Evolutionary conservation across 2,797 vertebrate genomes (phyloP), one percentile per base, ranked within the genome.

Genomic region (Lophura swinhoii): DNA sequence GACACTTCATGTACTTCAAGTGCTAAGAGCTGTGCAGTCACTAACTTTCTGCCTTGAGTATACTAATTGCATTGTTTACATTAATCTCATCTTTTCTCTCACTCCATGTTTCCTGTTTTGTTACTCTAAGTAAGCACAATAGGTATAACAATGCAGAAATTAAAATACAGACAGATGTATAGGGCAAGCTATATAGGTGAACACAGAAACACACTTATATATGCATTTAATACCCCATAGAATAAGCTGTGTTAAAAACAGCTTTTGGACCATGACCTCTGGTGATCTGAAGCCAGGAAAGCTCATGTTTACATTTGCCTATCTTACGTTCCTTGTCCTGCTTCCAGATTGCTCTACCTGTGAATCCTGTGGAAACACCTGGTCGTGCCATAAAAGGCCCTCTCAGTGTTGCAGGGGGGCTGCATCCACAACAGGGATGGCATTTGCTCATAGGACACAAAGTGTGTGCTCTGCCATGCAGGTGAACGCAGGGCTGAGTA

Each of bases 231-330:
- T 48, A 48, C 1, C 8, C 6, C 9, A 24, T 15, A 29, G 44
- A 84, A 87, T 21, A 79, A 88, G 55, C 1, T 18, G 12, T 26
- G 24, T 39, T 68, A 66, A 79, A 20, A 29, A 0, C 14, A 60
- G 8, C 22, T 72, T 68, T 60, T 59, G 21, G 78, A 59, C 6
- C 67, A 7, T 28, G 20, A 93, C 56, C 76, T 73, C 8, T 39
- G 86, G 26, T 12, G 21, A 51, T 21, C 0, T 0, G 16, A 69
- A 14, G 13, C 10, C 68, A 14, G 6, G 24, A 83, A 84, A 70
- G 12, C 22, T 68, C 39, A 55, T 1, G 3, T 43, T 59, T 82
- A 5, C 48, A n/a, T 71, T 73, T 67, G 2, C 4, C 18, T 10
- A 17, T 18, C 53, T 81, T 83, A 13, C 48, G 8, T 41, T 78